Evolutionary conservation across 92 coral and sea anemone genomes (phyloP).

Genomic region (Porites rus): DNA sequence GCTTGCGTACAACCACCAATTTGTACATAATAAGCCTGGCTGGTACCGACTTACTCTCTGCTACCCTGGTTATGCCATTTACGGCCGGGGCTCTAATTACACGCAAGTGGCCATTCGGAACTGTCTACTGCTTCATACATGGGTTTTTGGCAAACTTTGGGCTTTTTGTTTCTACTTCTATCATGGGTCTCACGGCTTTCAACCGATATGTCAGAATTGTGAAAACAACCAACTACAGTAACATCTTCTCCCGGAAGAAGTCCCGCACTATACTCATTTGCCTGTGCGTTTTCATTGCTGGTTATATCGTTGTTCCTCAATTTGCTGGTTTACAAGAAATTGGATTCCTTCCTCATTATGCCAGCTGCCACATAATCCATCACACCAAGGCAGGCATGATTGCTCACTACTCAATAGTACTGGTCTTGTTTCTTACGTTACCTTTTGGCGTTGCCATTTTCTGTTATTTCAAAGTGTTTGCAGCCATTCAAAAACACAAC

Average conservation of each 20-base stretch:
- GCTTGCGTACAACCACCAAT: conserved; percentile 36
- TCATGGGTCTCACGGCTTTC: conserved; percentile 33
- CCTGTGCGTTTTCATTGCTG: conserved; percentile 14
- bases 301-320: conserved; percentile 11
- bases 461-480: conserved; percentile 26
- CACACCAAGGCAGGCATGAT: conserved; percentile 14
- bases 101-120: conserved; percentile 28
- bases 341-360: conserved; percentile 31
- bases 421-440: conserved; percentile 11
- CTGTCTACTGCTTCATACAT: conserved; percentile 12
- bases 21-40: conserved; percentile 34
- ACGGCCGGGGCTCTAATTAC: conserved; percentile 20
- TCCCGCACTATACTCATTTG: conserved; percentile 5
- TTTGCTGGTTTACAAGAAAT: conserved; percentile 23
- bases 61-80: conserved; percentile 33
- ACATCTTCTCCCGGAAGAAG: neutral
- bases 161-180: conserved; percentile 25
- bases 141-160: conserved; percentile 34
- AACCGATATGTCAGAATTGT: conserved; percentile 43
- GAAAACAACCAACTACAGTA: conserved; percentile 5
- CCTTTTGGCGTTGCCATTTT: conserved; percentile 33
- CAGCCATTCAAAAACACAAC: conserved; percentile 13
- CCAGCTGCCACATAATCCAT: conserved; percentile 31
- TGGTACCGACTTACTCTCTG: conserved; percentile 17
- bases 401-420: conserved; percentile 23